A percentile compares a stretch with the other conserved stretches of the same genome.
Evolutionary conservation across 2,797 vertebrate species (phyloP).

Genomic region (Sebastes cheni): DNA sequence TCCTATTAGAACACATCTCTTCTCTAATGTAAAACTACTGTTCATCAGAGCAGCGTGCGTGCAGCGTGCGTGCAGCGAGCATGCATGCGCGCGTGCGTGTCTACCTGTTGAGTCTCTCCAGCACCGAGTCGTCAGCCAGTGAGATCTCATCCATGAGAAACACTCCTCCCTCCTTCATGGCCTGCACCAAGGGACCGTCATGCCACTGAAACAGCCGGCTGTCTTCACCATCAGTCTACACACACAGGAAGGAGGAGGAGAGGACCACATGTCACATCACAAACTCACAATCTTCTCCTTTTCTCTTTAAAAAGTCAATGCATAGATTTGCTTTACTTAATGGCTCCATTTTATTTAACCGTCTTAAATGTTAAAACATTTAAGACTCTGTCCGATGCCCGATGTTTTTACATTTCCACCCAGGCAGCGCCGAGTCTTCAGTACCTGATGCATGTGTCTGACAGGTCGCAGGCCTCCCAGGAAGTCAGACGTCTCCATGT

Average conservation of each 20-base stretch:
- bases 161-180: conserved; percentile 91
- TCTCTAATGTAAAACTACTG: too few species aligned
- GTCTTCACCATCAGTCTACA: conserved; percentile 82
- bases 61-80: too few species aligned
- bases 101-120: conserved; percentile 98
- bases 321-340: too few species aligned
- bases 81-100: background rate
- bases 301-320: too few species aligned
- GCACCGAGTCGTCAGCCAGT: conserved; percentile 95
- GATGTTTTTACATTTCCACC: background rate
- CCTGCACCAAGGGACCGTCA: conserved; percentile 93
- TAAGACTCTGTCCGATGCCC: too few species aligned
- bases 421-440: background rate
- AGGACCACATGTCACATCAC: too few species aligned
- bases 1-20: background rate
- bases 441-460: conserved; percentile 90
- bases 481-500: conserved; percentile 98
- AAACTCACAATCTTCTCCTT: too few species aligned
- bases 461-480: conserved; percentile 91
- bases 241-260: background rate
- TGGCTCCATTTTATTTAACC: too few species aligned
- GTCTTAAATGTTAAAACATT: too few species aligned
- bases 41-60: too few species aligned
- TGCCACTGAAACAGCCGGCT: conserved; percentile 93
- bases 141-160: conserved; percentile 99